phyloP scores from a whole-genome alignment of 2,797 vertebrate species.

The Hoplostethus atlanticus region DNA sequence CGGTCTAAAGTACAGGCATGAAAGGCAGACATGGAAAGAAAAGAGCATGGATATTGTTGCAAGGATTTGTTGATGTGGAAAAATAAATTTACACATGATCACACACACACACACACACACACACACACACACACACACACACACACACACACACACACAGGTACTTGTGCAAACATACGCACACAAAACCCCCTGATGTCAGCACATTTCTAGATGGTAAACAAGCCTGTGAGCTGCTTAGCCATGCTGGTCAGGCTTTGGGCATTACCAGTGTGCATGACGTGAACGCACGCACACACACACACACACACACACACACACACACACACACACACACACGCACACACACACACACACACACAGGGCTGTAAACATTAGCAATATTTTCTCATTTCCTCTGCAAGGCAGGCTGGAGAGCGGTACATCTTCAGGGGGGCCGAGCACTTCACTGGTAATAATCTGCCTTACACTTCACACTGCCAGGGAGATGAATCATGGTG shows the following conservation, averaged over 20 bases:
- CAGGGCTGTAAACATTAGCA: constrained; percentile 77
- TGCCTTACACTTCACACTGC: constrained; percentile 71
- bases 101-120: constrained; percentile 22
- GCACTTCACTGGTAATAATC: constrained; percentile 79
- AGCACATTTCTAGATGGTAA: constrained; percentile 68
- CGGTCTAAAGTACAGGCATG: not conserved
- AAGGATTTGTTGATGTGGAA: constrained; percentile 41
- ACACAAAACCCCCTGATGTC: constrained; percentile 59
- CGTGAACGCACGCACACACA: constrained; percentile 15
- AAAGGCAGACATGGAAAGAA: constrained; percentile 27
- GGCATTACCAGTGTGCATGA: constrained; percentile 58
- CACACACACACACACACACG: constrained; percentile 28
- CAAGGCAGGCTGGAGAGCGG: constrained; percentile 61
- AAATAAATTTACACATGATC: constrained; percentile 38
- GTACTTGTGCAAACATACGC: constrained; percentile 33
- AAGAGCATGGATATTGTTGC: too few relatives aligned
- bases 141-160: constrained; percentile 7
- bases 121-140: constrained; percentile 20
- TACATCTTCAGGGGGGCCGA: constrained; percentile 65
- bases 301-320: constrained; percentile 12
- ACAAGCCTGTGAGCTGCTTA: constrained; percentile 62
- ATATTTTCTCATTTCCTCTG: constrained; percentile 77
- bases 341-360: constrained; percentile 37
- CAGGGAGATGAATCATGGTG: constrained; percentile 69
- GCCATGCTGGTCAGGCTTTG: constrained; percentile 69